Evolutionary conservation across 1,140 invertebrate genomes (phyloP).

Genomic region (Globodera rostochiensis): DNA sequence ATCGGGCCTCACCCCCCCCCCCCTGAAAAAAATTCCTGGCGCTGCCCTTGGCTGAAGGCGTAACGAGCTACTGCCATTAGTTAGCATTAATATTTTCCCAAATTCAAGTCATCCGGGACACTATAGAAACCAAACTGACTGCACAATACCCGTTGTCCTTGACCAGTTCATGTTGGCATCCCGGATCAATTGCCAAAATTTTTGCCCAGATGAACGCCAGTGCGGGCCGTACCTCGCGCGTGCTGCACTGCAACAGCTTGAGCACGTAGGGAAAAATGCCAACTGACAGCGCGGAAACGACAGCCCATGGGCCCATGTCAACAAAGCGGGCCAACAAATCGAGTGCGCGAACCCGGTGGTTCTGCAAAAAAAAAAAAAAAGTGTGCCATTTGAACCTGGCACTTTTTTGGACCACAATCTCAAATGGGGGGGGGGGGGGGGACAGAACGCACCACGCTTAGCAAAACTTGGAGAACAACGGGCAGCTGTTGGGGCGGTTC

Average conservation of each 20-base stretch:
- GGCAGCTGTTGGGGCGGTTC: constrained; percentile 90
- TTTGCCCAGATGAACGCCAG: constrained; percentile 99
- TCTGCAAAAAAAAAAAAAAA: constrained; percentile 13
- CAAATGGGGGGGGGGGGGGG: no score
- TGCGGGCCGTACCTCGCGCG: constrained; percentile 84
- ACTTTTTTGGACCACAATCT: no score
- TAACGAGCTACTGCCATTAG: no score
- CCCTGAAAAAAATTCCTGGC: no score
- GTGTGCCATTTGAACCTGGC: background rate
- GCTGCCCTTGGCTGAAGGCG: no score
- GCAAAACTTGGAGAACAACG: constrained; percentile 90
- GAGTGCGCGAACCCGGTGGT: constrained; percentile 85
- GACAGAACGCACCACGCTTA: constrained; percentile 78
- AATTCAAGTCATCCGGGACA: no score
- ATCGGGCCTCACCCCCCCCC: no score
- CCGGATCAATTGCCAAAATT: constrained; percentile 87
- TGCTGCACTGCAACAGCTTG: constrained; percentile 85
- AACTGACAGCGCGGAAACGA: constrained; percentile 87
- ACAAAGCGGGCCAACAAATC: constrained; percentile 92
- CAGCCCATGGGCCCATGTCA: constrained; percentile 93
- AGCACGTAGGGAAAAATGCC: constrained; percentile 98
- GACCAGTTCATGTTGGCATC: constrained; percentile 88
- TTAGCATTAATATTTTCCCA: no score
- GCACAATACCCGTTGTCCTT: constrained; percentile 75
- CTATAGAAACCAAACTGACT: no score